A percentile compares a stretch with the other conserved stretches of the same genome.
Evolutionary conservation across 1,140 invertebrate species (phyloP).

Genomic region (Lucilia sericata): DNA sequence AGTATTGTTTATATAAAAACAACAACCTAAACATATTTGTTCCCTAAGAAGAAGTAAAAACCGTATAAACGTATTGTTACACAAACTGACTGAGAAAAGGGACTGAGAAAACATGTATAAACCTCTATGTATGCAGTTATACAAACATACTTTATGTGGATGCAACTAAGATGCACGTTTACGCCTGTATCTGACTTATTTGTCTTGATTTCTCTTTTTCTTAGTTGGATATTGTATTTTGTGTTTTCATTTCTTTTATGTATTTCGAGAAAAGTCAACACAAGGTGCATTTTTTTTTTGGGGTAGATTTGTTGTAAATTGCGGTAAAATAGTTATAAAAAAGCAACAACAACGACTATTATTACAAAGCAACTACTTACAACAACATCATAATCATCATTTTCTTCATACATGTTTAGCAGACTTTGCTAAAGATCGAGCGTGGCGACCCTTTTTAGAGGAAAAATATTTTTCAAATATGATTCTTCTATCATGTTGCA

Average conservation of each 20-base stretch:
- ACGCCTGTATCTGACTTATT: background rate
- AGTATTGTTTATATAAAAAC: too few species aligned
- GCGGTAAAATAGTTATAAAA: slow-evolving; percentile 25
- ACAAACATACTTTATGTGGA: background rate
- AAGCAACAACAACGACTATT: background rate
- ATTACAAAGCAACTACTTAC: too few species aligned
- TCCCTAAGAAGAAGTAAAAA: too few species aligned
- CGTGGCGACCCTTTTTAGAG: too few species aligned
- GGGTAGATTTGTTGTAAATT: slow-evolving; percentile 10
- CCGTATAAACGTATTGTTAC: too few species aligned
- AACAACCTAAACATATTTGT: too few species aligned
- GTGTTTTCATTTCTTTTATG: background rate
- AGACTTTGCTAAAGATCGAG: too few species aligned
- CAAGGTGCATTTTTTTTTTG: background rate
- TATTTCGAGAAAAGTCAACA: background rate
- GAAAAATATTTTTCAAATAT: background rate
- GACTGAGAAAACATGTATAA: background rate
- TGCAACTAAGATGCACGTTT: background rate
- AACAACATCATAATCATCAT: background rate
- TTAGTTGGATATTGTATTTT: background rate
- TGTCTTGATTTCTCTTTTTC: background rate
- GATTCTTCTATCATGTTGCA: slow-evolving; percentile 5
- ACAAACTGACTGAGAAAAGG: too few species aligned
- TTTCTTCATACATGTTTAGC: background rate
- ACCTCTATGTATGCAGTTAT: background rate